Evolutionary conservation across 2,888 invertebrate genomes (phyloP).

Genomic region (Oscheius sp.): DNA sequence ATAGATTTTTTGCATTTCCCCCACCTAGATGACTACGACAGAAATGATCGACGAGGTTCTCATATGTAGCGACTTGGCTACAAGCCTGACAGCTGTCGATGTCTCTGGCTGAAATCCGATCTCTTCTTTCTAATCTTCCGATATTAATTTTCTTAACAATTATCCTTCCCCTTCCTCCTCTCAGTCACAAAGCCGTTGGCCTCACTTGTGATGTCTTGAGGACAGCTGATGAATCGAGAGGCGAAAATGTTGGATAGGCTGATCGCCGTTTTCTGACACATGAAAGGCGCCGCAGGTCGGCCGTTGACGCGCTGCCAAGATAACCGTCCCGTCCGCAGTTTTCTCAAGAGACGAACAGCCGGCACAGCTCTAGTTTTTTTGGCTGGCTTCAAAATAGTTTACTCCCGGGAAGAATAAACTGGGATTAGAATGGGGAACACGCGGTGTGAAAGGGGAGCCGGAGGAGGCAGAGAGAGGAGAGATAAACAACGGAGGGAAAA

Average conservation of each 20-base stretch:
- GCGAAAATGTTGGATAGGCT: constrained; percentile 28
- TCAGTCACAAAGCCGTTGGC: no score
- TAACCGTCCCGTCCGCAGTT: not conserved
- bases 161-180: no score
- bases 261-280: constrained; percentile 23
- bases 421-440: constrained; percentile 25
- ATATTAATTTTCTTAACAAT: not conserved
- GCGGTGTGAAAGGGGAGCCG: constrained; percentile 25
- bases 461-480: constrained; percentile 17
- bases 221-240: constrained; percentile 28
- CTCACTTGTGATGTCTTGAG: no score
- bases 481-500: constrained; percentile 22
- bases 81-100: constrained; percentile 74
- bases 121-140: no score
- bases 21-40: constrained; percentile 75
- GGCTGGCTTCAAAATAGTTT: not conserved
- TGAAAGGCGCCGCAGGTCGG: constrained; percentile 7
- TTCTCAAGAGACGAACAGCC: not conserved
- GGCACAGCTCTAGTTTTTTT: not conserved
- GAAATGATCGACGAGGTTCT: constrained; percentile 77
- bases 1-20: constrained; percentile 41
- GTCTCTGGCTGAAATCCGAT: constrained; percentile 54
- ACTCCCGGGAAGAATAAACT: not conserved
- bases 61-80: constrained; percentile 76
- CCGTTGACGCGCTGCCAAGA: constrained; percentile 10